Base-by-base conservation (phyloP, 2,888 invertebrate genomes). In the Ceriagrion tenellum region DNA sequence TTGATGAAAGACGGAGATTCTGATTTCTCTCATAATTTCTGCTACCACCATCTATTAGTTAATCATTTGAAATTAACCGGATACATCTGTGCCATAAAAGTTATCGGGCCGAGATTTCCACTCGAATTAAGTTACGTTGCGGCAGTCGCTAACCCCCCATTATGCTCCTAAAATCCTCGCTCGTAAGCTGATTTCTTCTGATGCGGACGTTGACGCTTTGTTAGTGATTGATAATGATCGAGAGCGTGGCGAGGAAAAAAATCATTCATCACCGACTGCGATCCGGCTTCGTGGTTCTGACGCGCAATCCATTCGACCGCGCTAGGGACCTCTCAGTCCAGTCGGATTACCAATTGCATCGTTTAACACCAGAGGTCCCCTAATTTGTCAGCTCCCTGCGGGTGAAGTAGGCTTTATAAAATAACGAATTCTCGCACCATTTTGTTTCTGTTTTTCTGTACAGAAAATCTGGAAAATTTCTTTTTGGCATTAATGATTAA, bases 171-270 rank as follows among this genome's bases (percentile, higher is more conserved):
- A 93, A 74, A 69, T 81, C 18, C 35, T 40, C 69, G 40, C 47
- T 93, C 74, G 47, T 93, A 74, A 47, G 69, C 74, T 40, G 93
- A 93, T 93, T 93, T 69, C 93, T 93, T 93, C 93, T 69, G 93
- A 69, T 63, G 20, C 47, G 74, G 74, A 91, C 91, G 91, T 91
- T 26, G 91, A 74, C 93, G 40, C 59, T 69, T 93, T 74, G 93
- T 47, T 93, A 26, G 93, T 93, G 93, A 93, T 93, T 93, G 93
- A 93, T 93, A 93, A 74, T n/a, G 93, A 93, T 93, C 47, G 93
- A 93, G 63, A 26, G 47, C 93, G 16, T 35, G 81, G 26, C 35
- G 74, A 47, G 89, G 69, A 69, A 93, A 69, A 59, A 63, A 93
- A 69, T 91, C 93, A 93, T 93, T 93, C 93, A 93, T 93, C 93